Evolutionary conservation across 2,113 vertebrate species (phyloP).

Genomic region (Neogale vison): DNA sequence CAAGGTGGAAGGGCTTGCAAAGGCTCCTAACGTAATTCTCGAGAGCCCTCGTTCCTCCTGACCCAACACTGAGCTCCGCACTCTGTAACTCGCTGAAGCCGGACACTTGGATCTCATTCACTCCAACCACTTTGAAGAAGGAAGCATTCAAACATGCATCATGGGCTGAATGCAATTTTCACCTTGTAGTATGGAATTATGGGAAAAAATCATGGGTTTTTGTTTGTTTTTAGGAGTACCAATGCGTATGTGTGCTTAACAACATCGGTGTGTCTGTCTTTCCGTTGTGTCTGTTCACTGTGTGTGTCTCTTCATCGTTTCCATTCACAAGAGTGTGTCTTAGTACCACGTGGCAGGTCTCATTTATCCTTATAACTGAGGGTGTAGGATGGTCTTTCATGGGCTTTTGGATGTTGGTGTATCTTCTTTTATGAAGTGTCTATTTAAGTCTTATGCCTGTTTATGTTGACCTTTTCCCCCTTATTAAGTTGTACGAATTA

Average conservation of each 20-base stretch:
- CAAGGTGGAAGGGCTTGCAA: background rate
- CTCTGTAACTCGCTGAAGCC: background rate
- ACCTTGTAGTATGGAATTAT: background rate
- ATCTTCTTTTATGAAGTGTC: background rate
- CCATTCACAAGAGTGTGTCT: no score
- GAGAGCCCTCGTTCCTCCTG: background rate
- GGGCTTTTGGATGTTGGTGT: background rate
- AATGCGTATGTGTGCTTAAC: accelerated
- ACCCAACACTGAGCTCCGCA: background rate
- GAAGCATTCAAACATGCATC: background rate
- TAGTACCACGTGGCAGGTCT: background rate
- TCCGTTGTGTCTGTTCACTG: background rate
- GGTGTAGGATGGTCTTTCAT: no score
- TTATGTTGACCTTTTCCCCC: background rate
- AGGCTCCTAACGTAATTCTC: background rate
- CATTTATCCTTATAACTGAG: background rate
- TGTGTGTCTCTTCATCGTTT: no score
- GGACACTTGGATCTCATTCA: background rate
- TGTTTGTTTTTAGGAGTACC: background rate
- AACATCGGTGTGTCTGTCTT: background rate
- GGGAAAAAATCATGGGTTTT: background rate
- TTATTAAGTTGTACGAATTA: background rate
- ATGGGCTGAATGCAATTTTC: background rate
- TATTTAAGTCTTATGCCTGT: background rate
- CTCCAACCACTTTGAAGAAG: background rate